Evolutionary conservation across 2,797 vertebrate species (phyloP), one percentile per base, ranked within the genome.

Genomic region (Emydoidea blandingii): DNA sequence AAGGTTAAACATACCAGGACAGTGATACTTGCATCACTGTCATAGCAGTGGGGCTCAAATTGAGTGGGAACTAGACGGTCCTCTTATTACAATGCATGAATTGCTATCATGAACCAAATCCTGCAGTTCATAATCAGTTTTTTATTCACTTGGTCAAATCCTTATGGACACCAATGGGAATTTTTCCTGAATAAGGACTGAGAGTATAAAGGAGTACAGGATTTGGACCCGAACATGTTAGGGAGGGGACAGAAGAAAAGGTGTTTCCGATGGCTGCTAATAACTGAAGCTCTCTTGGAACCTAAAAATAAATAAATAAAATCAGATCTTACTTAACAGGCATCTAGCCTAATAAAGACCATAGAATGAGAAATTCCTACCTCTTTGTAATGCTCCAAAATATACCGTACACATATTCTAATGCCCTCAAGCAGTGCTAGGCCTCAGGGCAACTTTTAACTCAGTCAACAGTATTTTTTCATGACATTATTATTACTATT

Each of bases 1-100:
- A 98, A 96, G 96, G 96, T 98, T 95, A 96, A 97, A 96, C 98
- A 98, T 98, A 97, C 98, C 97, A 98, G 96, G 97, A 95, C 90
- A 97, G 96, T 98, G 97, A 98, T 97, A 97, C 87, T 89, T 89
- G 88, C 97, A 97, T 98, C 97, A 94, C 96, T 93, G 29, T 97
- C 95, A 83, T 97, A 97, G 91, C 95, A 97, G 93, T 94, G 81
- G 3, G 6, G 87, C 94, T 96, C 92, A 95, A 90, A 96, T 37
- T 95, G 91, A 96, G 92, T 93, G 94, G 94, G 97, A 98, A 97
- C 54, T 85, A 91, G 89, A 90, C 79, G 81, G 96, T 97, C 74
- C 79, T 50, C 95, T 97, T 95, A 91, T 96, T 96, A 97, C 92
- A 96, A 97, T 93, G 91, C 65, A 91, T 6, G 56, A 96, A 95